Percentiles rank a stretch among this genome's conserved stretches.
Evolutionary conservation across 2,888 invertebrate genomes (phyloP).

Genomic region (Cataglyphis rosenhaueri): DNA sequence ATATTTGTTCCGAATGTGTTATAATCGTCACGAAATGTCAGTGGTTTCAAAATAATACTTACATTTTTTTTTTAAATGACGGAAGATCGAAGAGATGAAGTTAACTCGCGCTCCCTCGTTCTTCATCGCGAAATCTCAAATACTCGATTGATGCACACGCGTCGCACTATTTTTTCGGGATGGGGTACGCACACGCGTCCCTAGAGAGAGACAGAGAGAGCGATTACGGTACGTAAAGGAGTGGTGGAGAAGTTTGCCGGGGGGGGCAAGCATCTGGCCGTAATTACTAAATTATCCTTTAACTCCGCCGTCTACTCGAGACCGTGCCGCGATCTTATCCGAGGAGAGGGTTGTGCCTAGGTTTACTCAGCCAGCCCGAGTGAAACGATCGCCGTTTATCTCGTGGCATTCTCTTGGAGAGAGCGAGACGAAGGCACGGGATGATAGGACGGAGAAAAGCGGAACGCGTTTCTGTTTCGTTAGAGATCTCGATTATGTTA

Average conservation of each 20-base stretch:
- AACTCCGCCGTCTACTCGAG: constrained; percentile 77
- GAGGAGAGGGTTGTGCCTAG: constrained; percentile 68
- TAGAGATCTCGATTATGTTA: constrained; percentile 47
- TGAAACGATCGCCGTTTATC: constrained; percentile 74
- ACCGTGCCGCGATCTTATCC: constrained; percentile 77
- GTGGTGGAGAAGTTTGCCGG: constrained; percentile 70
- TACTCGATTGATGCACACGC: not conserved
- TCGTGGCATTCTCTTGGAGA: constrained; percentile 55
- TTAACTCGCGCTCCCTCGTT: not conserved
- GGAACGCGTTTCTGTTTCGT: constrained; percentile 27
- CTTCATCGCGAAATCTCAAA: not conserved
- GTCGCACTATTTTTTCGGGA: constrained; percentile 17
- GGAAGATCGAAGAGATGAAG: not conserved
- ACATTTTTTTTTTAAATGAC: not conserved
- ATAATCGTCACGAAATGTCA: not conserved
- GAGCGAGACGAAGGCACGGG: constrained; percentile 17
- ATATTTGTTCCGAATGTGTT: not conserved
- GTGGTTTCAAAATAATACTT: not conserved
- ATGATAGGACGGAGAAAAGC: constrained; percentile 5
- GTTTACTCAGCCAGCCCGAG: constrained; percentile 69
- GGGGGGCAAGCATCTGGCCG: constrained; percentile 82
- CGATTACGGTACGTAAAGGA: constrained; percentile 67
- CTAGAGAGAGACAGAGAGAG: constrained; percentile 16
- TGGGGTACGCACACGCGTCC: constrained; percentile 34
- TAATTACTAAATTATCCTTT: constrained; percentile 85